A percentile compares a stretch with the other conserved stretches of the same genome.
phyloP scores from a whole-genome alignment of 2,888 invertebrate species.

The Pristionchus exspectatus region DNA sequence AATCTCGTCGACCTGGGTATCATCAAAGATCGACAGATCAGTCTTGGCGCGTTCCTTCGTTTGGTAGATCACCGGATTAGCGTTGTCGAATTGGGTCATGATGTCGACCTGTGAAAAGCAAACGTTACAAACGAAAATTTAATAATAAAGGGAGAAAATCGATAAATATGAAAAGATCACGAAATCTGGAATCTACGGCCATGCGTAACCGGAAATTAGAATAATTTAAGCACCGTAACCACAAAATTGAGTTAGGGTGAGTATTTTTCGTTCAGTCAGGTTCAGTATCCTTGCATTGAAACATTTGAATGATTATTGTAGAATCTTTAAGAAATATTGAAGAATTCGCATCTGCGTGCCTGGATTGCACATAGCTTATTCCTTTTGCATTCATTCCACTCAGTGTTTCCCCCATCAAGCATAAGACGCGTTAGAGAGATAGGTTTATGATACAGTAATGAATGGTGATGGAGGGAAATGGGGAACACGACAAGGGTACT shows the following conservation, averaged over 20 bases:
- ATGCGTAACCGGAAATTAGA: neutral
- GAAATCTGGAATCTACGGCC: neutral
- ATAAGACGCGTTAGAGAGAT: too few relatives aligned
- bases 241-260: neutral
- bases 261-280: neutral
- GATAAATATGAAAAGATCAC: neutral
- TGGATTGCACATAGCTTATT: too few relatives aligned
- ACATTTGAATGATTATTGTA: too few relatives aligned
- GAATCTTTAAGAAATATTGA: too few relatives aligned
- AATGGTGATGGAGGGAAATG: too few relatives aligned
- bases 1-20: slow-evolving; percentile 34
- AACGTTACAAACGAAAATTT: neutral
- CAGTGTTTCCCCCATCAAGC: too few relatives aligned
- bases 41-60: slow-evolving; percentile 28
- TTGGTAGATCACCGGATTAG: slow-evolving; percentile 47
- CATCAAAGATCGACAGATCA: slow-evolving; percentile 10
- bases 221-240: neutral
- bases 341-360: too few relatives aligned
- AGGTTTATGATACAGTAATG: too few relatives aligned
- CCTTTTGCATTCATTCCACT: too few relatives aligned
- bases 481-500: too few relatives aligned
- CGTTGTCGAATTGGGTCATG: slow-evolving; percentile 54
- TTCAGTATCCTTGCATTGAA: too few relatives aligned
- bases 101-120: neutral
- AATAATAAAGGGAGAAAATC: neutral